phyloP scores from a whole-genome alignment of 37 sponge, comb jelly and placozoan genomes.

The Oscarella lobularis region DNA sequence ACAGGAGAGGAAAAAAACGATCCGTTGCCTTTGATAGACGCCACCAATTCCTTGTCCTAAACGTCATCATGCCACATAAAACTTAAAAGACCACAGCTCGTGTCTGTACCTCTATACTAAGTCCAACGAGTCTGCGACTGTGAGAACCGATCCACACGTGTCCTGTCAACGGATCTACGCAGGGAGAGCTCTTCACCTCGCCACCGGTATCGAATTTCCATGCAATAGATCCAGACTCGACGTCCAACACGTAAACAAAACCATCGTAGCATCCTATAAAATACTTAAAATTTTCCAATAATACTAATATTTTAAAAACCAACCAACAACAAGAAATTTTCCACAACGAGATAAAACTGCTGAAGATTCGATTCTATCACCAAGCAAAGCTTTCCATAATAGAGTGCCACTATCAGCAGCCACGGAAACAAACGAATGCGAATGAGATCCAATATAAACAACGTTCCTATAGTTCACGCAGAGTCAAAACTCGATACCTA shows the following conservation, averaged over 20 bases:
- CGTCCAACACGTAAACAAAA: conserved; percentile 31
- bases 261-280: conserved; percentile 73
- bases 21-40: conserved; percentile 43
- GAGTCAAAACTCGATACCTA: too few relatives aligned
- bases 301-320: too few relatives aligned
- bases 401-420: conserved; percentile 21
- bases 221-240: conserved; percentile 25
- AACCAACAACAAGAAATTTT: conserved; percentile 51
- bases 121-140: conserved; percentile 53
- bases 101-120: conserved; percentile 39
- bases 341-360: conserved; percentile 59
- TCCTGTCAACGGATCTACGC: conserved; percentile 51
- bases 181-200: conserved; percentile 73
- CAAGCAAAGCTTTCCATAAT: conserved; percentile 39
- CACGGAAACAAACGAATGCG: conserved; percentile 45
- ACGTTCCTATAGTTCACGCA: not conserved
- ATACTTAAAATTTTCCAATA: too few relatives aligned
- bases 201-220: conserved; percentile 35
- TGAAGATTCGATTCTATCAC: conserved; percentile 68
- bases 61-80: not conserved
- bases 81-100: not conserved
- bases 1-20: conserved; percentile 62
- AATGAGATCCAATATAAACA: conserved; percentile 73
- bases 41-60: conserved; percentile 14
- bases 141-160: conserved; percentile 81